Conservation (phyloP, 2,888 invertebrate species). For the Nemoura dubitans region DNA sequence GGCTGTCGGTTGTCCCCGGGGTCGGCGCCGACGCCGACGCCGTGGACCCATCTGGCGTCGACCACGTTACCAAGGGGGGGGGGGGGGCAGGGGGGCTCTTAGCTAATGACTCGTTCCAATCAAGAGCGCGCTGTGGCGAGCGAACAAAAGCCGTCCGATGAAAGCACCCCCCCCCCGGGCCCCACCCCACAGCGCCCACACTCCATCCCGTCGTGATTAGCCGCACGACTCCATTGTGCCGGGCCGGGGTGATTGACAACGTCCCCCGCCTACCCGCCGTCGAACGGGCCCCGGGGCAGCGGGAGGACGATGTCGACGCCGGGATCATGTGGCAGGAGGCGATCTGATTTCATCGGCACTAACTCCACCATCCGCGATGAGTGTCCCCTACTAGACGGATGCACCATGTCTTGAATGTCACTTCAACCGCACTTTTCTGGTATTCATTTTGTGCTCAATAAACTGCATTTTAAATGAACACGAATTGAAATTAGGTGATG, state of each 20-base stretch:
- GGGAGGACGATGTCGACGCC: slow-evolving; percentile 49
- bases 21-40: background rate
- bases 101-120: slow-evolving; percentile 12
- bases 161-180: background rate
- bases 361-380: too few relatives aligned
- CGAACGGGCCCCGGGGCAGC: slow-evolving; percentile 50
- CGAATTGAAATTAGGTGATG: too few relatives aligned
- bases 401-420: too few relatives aligned
- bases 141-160: background rate
- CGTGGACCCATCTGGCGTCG: background rate
- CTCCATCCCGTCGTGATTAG: background rate
- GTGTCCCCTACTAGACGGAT: too few relatives aligned
- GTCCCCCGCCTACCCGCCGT: slow-evolving; percentile 51
- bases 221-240: slow-evolving; percentile 41
- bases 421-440: too few relatives aligned
- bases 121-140: background rate
- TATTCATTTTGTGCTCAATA: too few relatives aligned
- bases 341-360: too few relatives aligned
- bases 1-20: too few relatives aligned
- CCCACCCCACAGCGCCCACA: background rate
- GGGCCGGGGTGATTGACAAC: slow-evolving; percentile 46
- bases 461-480: too few relatives aligned
- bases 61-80: background rate
- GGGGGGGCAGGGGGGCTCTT: background rate
- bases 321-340: slow-evolving; percentile 39